phyloP scores from a whole-genome alignment of 1,140 invertebrate genomes.

The Drosophila oshimai region DNA sequence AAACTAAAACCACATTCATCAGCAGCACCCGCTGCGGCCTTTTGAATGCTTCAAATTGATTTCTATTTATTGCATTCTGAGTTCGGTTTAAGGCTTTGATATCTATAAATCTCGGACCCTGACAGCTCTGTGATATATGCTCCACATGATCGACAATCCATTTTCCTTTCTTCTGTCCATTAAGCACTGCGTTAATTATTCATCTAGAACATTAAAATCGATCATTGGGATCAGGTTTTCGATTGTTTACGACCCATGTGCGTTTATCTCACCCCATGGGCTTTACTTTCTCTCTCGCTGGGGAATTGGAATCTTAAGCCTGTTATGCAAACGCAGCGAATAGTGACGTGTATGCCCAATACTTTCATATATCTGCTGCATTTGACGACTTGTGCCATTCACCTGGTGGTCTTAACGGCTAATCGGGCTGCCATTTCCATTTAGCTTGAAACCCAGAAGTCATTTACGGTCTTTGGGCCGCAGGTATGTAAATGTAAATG shows the following conservation, averaged over 20 bases:
- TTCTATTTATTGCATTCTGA: constrained; percentile 29
- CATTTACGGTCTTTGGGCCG: constrained; percentile 42
- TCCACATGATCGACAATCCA: not conserved
- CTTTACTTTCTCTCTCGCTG: constrained; percentile 57
- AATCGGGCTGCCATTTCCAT: constrained; percentile 29
- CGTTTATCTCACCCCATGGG: not conserved
- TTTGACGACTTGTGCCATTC: constrained; percentile 64
- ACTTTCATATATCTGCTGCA: constrained; percentile 27
- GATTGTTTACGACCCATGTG: not conserved
- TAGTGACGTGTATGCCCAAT: constrained; percentile 14
- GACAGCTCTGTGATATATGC: constrained; percentile 33
- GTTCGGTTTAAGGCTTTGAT: constrained; percentile 10
- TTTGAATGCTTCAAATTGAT: constrained; percentile 29
- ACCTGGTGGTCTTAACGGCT: constrained; percentile 46
- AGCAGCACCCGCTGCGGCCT: constrained; percentile 26
- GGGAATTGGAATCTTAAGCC: constrained; percentile 59
- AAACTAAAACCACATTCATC: constrained; percentile 8
- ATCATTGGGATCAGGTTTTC: constrained; percentile 15
- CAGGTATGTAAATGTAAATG: constrained; percentile 23
- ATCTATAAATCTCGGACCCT: constrained; percentile 17
- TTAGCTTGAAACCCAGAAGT: constrained; percentile 58
- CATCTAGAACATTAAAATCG: constrained; percentile 19
- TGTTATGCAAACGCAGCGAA: constrained; percentile 54
- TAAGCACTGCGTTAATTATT: constrained; percentile 1
- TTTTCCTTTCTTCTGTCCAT: constrained; percentile 14